Base-by-base conservation (phyloP, 2,888 invertebrate genomes). In the Acleris emargana region DNA sequence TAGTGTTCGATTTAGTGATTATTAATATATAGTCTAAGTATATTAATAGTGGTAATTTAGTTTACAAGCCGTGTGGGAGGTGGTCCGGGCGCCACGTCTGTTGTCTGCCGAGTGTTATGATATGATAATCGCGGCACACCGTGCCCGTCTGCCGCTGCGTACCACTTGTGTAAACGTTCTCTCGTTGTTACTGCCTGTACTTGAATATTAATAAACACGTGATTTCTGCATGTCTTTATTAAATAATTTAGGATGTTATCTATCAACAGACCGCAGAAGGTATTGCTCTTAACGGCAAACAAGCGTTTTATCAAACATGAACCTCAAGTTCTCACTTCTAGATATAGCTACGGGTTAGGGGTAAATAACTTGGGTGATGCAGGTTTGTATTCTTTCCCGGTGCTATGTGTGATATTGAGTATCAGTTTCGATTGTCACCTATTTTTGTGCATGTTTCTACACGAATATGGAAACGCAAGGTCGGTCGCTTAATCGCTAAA, bases 101-200 rank as follows among this genome's bases (percentile, higher is more conserved):
- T 54, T 50, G 54, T 60, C 42, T 50, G 49, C 54, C 45, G 62
- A 57, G 49, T 64, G 64, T 64, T 51, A 43, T 59, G 50, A 50
- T 60, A 60, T 60, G 59, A 55, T 64, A 64, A 64, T 64, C 59
- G 54, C 7, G 59, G 20, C 28, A 17, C 52, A 13, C 20, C 43
- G 62, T 63, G 47, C 13, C 7, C 22, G 45, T 28, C 45, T 50
- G 28, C 25, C 42, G 43, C n/a, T 28, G 9, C 57, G 17, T 49
- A 45, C 16, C 50, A 64, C 64, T 59, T 54, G 53, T 59, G 49
- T 58, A 58, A 64, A 43, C 49, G 53, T 22, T 32, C 55, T 28
- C 51, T 25, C 28, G 9, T 47, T 45, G 58, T 52, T 58, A 64
- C 57, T 63, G 62, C 47, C 45, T 52, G 7, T 25, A 58, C 43